Percentiles rank a stretch among this genome's conserved stretches.
Conservation (phyloP, 2,113 vertebrate genomes). For the Laterallus jamaicensis region DNA sequence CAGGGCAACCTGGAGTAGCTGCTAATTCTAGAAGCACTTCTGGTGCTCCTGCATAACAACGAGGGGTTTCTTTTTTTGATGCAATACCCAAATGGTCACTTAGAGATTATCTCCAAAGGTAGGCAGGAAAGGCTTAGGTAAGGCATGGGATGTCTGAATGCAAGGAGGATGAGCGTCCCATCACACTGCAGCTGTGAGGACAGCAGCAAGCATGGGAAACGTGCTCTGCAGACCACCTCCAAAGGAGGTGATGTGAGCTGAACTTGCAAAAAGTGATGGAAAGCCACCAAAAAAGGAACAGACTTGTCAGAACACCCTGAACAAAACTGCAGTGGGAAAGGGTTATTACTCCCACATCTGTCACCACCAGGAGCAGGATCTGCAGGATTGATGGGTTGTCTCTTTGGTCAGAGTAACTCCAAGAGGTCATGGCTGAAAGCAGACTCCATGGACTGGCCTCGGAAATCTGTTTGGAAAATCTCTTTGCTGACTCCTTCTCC, state of each 20-base stretch:
- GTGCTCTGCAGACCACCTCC: neutral
- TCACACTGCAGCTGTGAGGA: accelerated
- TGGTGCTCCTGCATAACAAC: constrained; percentile 44
- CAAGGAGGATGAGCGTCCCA: neutral
- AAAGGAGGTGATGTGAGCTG: neutral
- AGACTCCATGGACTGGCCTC: accelerated
- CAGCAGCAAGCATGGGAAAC: neutral
- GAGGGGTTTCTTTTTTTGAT: neutral
- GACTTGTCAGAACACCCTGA: neutral
- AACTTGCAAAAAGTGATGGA: neutral
- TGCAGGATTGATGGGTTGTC: accelerated
- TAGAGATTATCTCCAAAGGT: neutral
- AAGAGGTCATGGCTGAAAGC: neutral
- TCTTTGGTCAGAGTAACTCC: neutral
- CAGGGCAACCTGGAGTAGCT: constrained; percentile 66
- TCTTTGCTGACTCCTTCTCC: neutral
- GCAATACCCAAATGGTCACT: neutral
- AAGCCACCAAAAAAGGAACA: neutral
- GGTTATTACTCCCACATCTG: neutral
- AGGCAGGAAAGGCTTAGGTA: neutral
- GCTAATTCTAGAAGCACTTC: constrained; percentile 73
- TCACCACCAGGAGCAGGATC: neutral
- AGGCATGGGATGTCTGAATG: neutral
- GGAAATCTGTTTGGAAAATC: neutral
- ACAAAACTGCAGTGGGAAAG: no score